Conservation (phyloP, 2,113 vertebrate genomes). For the Struthidea cinerea region DNA sequence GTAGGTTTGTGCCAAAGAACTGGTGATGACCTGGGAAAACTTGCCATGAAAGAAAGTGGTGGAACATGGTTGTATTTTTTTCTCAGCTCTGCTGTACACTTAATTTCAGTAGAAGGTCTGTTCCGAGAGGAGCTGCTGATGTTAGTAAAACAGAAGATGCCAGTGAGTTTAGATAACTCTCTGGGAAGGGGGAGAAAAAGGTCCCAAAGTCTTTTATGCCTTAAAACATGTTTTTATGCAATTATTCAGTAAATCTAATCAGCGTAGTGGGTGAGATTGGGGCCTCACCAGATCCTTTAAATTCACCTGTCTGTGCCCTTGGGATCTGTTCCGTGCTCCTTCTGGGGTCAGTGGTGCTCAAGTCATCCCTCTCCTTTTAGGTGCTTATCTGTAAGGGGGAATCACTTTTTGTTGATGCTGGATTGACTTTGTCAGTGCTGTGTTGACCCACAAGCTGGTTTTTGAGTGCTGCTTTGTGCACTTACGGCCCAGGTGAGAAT, state of each 20-base stretch:
- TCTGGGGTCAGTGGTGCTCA: background rate
- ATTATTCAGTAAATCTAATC: background rate
- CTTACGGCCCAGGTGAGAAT: background rate
- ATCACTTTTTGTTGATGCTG: background rate
- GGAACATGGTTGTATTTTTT: fast-evolving
- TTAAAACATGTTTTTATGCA: background rate
- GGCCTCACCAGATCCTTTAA: background rate
- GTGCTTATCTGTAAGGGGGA: background rate
- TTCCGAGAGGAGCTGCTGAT: background rate
- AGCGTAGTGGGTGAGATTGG: background rate
- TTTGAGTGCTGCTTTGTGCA: background rate
- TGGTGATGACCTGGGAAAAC: background rate
- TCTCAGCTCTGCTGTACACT: background rate
- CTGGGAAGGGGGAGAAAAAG: fast-evolving
- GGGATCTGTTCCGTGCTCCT: background rate
- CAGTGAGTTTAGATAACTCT: background rate
- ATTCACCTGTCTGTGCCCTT: background rate
- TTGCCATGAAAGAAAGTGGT: background rate
- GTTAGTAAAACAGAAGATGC: background rate
- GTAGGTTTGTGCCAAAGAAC: background rate
- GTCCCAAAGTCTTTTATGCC: background rate
- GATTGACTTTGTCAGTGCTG: background rate
- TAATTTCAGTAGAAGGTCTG: background rate
- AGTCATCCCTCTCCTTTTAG: background rate
- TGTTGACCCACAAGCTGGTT: background rate